phyloP scores from a whole-genome alignment of 2,888 invertebrate species.

The Hesperia comma region DNA sequence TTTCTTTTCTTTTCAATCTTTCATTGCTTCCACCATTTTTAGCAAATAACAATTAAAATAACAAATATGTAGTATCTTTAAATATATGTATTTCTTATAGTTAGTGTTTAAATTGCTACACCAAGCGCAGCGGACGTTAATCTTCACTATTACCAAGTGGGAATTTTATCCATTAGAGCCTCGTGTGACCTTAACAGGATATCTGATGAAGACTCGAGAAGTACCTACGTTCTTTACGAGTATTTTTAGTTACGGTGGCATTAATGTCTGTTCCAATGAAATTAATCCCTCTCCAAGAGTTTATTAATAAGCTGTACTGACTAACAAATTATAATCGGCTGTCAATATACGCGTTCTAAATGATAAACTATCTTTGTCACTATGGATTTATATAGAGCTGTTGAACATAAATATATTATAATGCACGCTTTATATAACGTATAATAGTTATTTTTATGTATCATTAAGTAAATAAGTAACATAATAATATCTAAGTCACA shows the following conservation, averaged over 20 bases:
- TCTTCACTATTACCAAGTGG: neutral
- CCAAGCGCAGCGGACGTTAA: neutral
- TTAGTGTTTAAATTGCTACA: no score
- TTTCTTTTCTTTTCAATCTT: no score
- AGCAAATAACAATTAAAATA: no score
- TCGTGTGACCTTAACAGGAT: constrained; percentile 13
- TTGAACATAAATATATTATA: neutral
- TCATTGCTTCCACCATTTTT: no score
- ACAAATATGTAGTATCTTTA: no score
- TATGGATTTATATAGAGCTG: constrained; percentile 23
- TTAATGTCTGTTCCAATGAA: constrained; percentile 22
- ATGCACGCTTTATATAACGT: no score
- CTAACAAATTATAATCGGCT: constrained; percentile 34
- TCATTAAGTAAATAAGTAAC: no score
- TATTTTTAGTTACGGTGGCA: constrained; percentile 14
- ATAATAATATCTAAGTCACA: no score
- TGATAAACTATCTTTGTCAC: constrained; percentile 18
- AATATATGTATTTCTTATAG: no score
- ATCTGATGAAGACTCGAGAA: constrained; percentile 26
- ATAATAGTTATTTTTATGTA: no score
- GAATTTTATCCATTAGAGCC: constrained; percentile 10
- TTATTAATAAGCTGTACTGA: constrained; percentile 19
- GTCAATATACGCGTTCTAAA: constrained; percentile 32
- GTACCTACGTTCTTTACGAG: constrained; percentile 12
- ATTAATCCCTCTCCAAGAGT: constrained; percentile 24